Evolutionary conservation across 2,113 vertebrate species (phyloP).

Genomic region (Cettia cetti): DNA sequence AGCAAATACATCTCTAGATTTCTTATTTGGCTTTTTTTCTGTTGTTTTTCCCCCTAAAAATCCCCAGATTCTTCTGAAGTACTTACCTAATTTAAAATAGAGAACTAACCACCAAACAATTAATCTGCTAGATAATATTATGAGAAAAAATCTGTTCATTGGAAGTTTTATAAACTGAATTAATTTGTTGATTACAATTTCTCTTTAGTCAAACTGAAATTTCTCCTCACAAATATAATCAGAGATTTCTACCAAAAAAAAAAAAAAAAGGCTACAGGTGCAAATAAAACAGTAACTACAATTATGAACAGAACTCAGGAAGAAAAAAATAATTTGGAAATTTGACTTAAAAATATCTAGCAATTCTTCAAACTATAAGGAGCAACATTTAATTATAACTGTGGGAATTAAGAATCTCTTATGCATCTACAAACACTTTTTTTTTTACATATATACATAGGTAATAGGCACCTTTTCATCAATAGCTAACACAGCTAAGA

Average conservation of each 20-base stretch:
- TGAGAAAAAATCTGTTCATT: background rate
- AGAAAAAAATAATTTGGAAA: background rate
- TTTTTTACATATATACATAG: background rate
- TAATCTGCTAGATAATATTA: background rate
- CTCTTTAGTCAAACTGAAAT: background rate
- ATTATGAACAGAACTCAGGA: background rate
- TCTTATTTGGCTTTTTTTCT: background rate
- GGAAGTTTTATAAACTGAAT: background rate
- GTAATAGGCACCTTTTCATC: background rate
- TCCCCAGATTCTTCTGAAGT: background rate
- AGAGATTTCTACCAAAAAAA: background rate
- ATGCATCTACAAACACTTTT: background rate
- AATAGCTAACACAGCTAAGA: background rate
- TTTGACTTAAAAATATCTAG: background rate
- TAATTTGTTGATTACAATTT: background rate
- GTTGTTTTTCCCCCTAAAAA: background rate
- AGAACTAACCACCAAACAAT: background rate
- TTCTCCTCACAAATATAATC: background rate
- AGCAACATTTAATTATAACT: background rate
- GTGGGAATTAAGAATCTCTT: background rate
- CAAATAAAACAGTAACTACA: background rate
- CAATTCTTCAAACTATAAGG: background rate
- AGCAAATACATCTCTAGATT: background rate
- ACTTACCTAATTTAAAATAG: background rate
- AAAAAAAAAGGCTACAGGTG: accelerated